Percentiles rank a stretch among this genome's conserved stretches.
Conservation (phyloP, 2,888 invertebrate species). For the Patella caerulea region DNA sequence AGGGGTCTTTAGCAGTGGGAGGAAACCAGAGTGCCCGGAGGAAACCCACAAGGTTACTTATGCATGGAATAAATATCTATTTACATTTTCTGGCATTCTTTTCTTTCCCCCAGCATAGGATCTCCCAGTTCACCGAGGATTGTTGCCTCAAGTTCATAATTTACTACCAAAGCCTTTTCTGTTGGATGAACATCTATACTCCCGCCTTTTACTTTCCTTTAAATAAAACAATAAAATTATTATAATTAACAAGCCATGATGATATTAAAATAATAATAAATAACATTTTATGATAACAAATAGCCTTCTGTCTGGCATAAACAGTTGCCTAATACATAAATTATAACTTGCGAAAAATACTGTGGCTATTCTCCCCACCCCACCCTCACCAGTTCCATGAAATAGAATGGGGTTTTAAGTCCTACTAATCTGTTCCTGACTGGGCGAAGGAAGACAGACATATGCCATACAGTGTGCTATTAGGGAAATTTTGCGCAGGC, state of each 20-base stretch:
- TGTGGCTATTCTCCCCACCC: background rate
- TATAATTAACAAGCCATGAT: conserved; percentile 19
- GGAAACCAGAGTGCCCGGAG: no score
- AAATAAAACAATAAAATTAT: conserved; percentile 16
- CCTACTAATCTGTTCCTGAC: no score
- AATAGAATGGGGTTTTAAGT: no score
- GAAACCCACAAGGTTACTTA: no score
- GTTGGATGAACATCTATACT: conserved; percentile 90
- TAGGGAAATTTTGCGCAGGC: no score
- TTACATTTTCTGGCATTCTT: conserved; percentile 85
- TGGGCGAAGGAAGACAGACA: no score
- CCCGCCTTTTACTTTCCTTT: conserved; percentile 75
- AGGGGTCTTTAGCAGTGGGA: no score
- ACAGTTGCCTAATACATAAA: background rate
- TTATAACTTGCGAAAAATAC: background rate
- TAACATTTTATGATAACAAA: background rate
- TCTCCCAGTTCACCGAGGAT: conserved; percentile 85
- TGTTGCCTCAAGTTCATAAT: conserved; percentile 89
- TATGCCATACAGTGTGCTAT: no score
- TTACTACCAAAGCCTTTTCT: conserved; percentile 87
- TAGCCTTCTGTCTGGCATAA: background rate
- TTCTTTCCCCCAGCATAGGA: conserved; percentile 86
- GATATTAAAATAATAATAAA: conserved; percentile 26
- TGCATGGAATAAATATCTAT: conserved; percentile 27
- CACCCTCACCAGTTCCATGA: no score